Evolutionary conservation across 1,140 invertebrate species (phyloP).

Genomic region (Zaprionus camerounensis): DNA sequence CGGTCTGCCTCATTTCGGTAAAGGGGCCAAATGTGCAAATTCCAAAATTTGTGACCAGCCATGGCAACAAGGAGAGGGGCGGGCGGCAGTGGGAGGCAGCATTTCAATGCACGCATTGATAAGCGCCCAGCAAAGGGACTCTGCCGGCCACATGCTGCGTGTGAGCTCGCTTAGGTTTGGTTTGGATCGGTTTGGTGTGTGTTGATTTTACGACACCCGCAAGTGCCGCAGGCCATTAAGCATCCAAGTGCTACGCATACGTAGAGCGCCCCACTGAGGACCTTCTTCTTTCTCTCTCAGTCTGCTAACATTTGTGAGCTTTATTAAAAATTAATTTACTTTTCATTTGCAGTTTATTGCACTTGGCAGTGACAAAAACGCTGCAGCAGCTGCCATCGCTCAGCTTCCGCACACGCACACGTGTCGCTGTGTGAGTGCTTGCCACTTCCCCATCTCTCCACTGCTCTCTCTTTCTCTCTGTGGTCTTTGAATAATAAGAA

Average conservation of each 20-base stretch:
- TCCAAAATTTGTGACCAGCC: conserved; percentile 34
- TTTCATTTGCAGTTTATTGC: conserved; percentile 82
- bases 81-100: not conserved
- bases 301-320: conserved; percentile 62
- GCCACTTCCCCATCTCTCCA: not conserved
- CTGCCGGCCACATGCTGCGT: conserved; percentile 23
- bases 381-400: conserved; percentile 53
- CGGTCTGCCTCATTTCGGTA: conserved; percentile 54
- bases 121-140: conserved; percentile 47
- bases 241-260: conserved; percentile 64
- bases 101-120: conserved; percentile 55
- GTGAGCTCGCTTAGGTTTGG: conserved; percentile 11
- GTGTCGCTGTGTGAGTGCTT: conserved; percentile 4
- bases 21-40: conserved; percentile 27
- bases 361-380: conserved; percentile 69
- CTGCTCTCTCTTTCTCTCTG: not conserved
- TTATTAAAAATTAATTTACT: conserved; percentile 83
- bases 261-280: conserved; percentile 11
- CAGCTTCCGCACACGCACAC: not conserved
- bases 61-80: not conserved
- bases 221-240: conserved; percentile 77
- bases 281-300: not conserved
- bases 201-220: conserved; percentile 79
- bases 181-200: conserved; percentile 28
- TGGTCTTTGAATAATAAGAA: conserved; percentile 49